phyloP scores from a whole-genome alignment of 2,797 vertebrate genomes.

The Dendrocincla tyrannina region DNA sequence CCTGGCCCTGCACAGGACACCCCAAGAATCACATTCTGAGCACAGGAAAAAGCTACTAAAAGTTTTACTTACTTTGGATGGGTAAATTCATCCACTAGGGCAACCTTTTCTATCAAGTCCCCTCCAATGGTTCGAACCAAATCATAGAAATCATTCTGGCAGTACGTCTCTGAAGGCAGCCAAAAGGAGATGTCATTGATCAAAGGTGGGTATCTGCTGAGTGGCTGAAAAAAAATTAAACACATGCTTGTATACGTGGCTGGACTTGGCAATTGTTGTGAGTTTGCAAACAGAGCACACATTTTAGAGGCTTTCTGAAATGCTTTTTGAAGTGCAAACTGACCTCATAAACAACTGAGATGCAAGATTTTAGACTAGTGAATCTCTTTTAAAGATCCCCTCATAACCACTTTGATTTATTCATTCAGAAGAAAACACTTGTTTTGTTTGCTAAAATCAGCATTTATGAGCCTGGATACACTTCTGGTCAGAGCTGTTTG shows the following conservation, averaged over 20 bases:
- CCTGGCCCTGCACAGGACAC: not conserved
- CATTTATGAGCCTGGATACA: not conserved
- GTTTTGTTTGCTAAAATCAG: not conserved
- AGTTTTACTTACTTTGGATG: conserved; percentile 88
- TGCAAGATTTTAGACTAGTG: not conserved
- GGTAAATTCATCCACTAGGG: conserved; percentile 87
- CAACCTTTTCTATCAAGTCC: conserved; percentile 91
- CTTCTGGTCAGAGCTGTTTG: not conserved
- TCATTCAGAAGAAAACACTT: not conserved
- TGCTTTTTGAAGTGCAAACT: not conserved
- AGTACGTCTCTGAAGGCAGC: conserved; percentile 85
- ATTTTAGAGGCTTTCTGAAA: not conserved
- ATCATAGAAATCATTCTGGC: conserved; percentile 92
- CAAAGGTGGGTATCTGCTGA: conserved; percentile 90
- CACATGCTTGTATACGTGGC: not conserved
- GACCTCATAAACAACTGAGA: not conserved
- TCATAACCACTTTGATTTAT: not conserved
- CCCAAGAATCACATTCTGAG: not conserved
- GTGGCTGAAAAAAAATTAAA: conserved; percentile 73
- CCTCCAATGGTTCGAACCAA: conserved; percentile 88
- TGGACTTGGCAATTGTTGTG: not conserved
- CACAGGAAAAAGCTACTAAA: not conserved
- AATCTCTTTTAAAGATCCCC: not conserved
- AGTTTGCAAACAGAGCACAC: not conserved
- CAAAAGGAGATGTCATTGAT: conserved; percentile 97